Percentiles rank a stretch among this genome's conserved stretches.
phyloP scores from a whole-genome alignment of 2,113 vertebrate genomes.

The Tor tambroides region DNA sequence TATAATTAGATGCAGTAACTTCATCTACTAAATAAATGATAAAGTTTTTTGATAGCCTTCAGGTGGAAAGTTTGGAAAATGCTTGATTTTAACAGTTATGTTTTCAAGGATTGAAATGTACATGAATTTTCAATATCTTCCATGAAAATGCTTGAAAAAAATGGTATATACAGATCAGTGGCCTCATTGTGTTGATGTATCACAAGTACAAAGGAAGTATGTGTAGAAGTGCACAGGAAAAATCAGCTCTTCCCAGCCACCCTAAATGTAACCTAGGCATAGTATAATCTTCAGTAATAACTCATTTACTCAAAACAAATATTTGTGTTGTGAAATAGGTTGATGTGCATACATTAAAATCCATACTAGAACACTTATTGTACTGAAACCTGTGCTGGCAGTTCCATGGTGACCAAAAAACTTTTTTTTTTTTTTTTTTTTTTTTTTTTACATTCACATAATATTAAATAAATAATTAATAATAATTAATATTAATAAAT shows the following conservation, averaged over 20 bases:
- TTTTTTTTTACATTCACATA: no score
- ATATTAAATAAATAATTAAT: no score
- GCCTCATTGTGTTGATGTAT: not conserved
- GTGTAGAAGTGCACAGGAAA: not conserved
- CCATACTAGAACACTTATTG: not conserved
- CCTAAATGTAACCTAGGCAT: not conserved
- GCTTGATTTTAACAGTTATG: not conserved
- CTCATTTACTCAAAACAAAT: not conserved
- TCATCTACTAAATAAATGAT: not conserved
- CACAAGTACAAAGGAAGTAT: not conserved
- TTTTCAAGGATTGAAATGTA: not conserved
- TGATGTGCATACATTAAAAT: not conserved
- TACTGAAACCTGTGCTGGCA: not conserved
- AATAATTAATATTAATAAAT: no score
- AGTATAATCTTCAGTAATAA: not conserved
- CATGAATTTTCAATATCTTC: not conserved
- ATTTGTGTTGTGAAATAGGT: not conserved
- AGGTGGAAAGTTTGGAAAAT: not conserved
- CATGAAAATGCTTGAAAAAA: not conserved
- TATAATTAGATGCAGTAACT: not conserved
- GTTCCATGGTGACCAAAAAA: not conserved
- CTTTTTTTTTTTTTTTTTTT: no score
- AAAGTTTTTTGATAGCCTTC: not conserved
- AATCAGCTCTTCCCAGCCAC: not conserved
- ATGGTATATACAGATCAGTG: not conserved